Base-by-base conservation (phyloP, 2,888 invertebrate species). In the Apomyelois bistriatella region DNA sequence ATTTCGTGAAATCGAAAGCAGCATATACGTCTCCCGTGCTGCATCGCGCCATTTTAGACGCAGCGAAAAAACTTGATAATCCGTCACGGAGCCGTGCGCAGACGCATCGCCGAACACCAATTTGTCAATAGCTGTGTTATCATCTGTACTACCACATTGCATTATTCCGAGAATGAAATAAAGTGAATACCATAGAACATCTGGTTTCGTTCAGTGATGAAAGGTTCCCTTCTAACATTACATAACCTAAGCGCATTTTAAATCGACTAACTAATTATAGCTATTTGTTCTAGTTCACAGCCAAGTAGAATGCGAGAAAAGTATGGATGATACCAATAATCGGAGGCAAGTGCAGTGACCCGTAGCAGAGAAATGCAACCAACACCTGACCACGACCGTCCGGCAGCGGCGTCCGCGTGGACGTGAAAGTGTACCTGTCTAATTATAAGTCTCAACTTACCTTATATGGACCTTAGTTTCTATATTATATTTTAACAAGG, bases 1-100 rank as follows among this genome's bases (percentile, higher is more conserved):
- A 83, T 90, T 89, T 89, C 88, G 75, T 78, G 83, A 88, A 88
- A 89, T 81, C 76, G 89, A 90, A 87, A 89, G 86, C 80, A 59
- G 73, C 76, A 71, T 75, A 80, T 73, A 83, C 76, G 77, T 82
- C 82, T 81, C 79, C 75, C 69, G 77, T 73, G 70, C 60, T 70
- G 70, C 71, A 70, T 66, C 71, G 75, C 74, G 76, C 77, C 75
- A 82, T 82, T 86, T 87, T 84, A 64, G 79, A 82, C 65, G 77
- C 79, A 72, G 71, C 70, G 72, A 82, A 85, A 82, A 81, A 83
- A 82, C 70, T 74, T 65, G 73, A 69, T 80, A 77, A 82, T 82
- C 79, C 80, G 84, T 82, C 80, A 85, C 79, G 83, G 77, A 62
- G 65, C 62, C 61, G 64, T 63, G 77, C 71, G 67, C 72, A 57